phyloP scores from a whole-genome alignment of 1,140 invertebrate genomes.

The Zophobas morio region DNA sequence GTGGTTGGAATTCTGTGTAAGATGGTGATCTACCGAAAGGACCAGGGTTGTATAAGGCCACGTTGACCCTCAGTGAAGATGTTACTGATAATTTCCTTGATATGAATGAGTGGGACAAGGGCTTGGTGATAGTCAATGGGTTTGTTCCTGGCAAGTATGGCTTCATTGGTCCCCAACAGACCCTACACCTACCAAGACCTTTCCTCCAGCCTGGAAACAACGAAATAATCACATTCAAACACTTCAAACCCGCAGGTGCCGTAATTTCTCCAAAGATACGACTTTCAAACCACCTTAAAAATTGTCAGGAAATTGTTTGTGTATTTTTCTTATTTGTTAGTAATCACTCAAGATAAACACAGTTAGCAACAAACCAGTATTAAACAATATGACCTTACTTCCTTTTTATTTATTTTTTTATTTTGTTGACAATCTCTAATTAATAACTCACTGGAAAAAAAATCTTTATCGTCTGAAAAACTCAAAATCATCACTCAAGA shows the following conservation, averaged over 20 bases:
- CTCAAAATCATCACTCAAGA: too few species aligned
- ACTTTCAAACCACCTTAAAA: slow-evolving; percentile 45
- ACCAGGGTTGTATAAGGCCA: slow-evolving; percentile 59
- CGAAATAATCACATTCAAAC: slow-evolving; percentile 67
- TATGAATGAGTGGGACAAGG: slow-evolving; percentile 70
- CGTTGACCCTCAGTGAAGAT: slow-evolving; percentile 26
- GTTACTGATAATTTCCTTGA: slow-evolving; percentile 62
- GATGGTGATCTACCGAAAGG: background rate
- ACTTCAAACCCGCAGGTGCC: slow-evolving; percentile 55
- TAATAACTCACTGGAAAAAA: too few species aligned
- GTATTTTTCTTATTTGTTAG: too few species aligned
- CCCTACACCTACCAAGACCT: slow-evolving; percentile 74
- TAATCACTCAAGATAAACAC: background rate
- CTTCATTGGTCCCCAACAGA: slow-evolving; percentile 72
- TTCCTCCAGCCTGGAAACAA: slow-evolving; percentile 71
- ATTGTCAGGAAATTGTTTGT: too few species aligned
- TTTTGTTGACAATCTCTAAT: too few species aligned
- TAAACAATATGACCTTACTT: too few species aligned
- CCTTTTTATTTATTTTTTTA: too few species aligned
- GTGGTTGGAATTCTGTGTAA: background rate
- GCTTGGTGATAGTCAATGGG: slow-evolving; percentile 76
- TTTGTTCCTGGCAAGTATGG: slow-evolving; percentile 76
- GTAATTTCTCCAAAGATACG: slow-evolving; percentile 50
- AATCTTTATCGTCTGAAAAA: too few species aligned
- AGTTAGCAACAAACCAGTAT: background rate